Evolutionary conservation across 2,888 invertebrate species (phyloP).

Genomic region (Mamestra brassicae): DNA sequence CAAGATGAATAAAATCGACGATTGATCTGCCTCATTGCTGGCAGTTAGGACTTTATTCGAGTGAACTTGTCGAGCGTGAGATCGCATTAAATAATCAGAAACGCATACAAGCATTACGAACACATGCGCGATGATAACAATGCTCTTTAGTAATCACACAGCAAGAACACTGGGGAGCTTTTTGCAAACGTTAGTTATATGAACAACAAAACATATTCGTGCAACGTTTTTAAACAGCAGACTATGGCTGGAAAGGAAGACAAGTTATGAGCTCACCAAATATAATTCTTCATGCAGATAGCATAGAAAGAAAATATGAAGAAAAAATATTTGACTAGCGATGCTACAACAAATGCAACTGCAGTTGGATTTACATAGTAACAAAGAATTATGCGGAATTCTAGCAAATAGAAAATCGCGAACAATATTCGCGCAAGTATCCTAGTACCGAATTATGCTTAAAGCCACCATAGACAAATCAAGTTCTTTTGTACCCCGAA

Average conservation of each 20-base stretch:
- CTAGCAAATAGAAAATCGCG: neutral
- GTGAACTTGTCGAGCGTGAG: slow-evolving; percentile 77
- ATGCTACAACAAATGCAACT: neutral
- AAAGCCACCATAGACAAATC: neutral
- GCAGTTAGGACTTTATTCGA: slow-evolving; percentile 81
- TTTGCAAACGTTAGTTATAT: slow-evolving; percentile 42
- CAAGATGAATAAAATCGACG: slow-evolving; percentile 81
- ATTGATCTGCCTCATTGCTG: slow-evolving; percentile 74
- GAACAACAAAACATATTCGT: slow-evolving; percentile 25
- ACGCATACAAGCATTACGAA: slow-evolving; percentile 80
- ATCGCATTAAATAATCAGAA: slow-evolving; percentile 88
- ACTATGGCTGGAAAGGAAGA: slow-evolving; percentile 1
- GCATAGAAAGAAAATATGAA: neutral
- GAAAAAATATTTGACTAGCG: neutral
- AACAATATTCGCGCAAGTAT: neutral
- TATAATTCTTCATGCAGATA: neutral
- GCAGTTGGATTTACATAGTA: neutral
- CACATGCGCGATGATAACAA: slow-evolving; percentile 79
- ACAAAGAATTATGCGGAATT: neutral
- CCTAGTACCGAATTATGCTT: neutral
- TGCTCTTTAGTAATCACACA: slow-evolving; percentile 66
- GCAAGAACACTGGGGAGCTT: slow-evolving; percentile 49
- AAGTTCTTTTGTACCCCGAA: neutral
- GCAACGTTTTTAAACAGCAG: slow-evolving; percentile 3
- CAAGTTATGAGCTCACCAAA: neutral